Percentiles rank a stretch among this genome's conserved stretches.
These are phyloP conservation scores for Sternotherus odoratus DNA, from an alignment of 2,797 vertebrate species.

Conservation along the genomic window DNA sequence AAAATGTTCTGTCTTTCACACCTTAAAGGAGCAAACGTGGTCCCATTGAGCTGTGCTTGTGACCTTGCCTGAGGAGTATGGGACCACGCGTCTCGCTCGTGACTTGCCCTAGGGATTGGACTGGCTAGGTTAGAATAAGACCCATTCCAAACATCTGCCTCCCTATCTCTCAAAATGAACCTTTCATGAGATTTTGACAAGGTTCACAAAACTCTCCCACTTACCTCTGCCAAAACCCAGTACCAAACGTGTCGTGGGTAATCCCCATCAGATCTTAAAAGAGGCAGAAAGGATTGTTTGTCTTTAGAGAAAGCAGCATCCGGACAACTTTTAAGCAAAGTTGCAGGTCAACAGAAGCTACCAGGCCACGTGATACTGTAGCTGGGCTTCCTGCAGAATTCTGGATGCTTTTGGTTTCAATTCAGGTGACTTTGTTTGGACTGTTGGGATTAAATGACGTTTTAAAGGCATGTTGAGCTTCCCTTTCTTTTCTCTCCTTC, in stretches of 20 bases:
- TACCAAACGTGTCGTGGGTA: too few species aligned
- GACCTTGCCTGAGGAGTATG: not conserved
- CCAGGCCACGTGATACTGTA: too few species aligned
- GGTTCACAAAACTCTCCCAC: too few species aligned
- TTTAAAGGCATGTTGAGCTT: rapidly evolving
- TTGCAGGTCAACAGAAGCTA: too few species aligned
- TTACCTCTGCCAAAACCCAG: too few species aligned
- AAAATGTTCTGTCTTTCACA: not conserved
- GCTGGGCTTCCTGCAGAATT: not conserved
- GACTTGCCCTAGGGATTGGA: not conserved
- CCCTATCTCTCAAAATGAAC: not conserved
- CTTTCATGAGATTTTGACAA: not conserved
- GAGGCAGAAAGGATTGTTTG: too few species aligned
- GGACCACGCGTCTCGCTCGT: not conserved
- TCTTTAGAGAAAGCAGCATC: too few species aligned
- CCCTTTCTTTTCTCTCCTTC: not conserved
- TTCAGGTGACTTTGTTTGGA: not conserved
- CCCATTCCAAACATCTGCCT: rapidly evolving
- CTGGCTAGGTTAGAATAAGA: not conserved
- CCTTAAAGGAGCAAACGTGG: rapidly evolving
- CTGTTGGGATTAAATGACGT: too few species aligned
- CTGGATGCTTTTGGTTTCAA: not conserved
- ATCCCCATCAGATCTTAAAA: too few species aligned
- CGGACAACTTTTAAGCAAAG: too few species aligned
- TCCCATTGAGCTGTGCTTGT: not conserved